Percentiles rank a stretch among this genome's conserved stretches.
Conservation (phyloP, 2,888 invertebrate species). For the Escarpia spicata region DNA sequence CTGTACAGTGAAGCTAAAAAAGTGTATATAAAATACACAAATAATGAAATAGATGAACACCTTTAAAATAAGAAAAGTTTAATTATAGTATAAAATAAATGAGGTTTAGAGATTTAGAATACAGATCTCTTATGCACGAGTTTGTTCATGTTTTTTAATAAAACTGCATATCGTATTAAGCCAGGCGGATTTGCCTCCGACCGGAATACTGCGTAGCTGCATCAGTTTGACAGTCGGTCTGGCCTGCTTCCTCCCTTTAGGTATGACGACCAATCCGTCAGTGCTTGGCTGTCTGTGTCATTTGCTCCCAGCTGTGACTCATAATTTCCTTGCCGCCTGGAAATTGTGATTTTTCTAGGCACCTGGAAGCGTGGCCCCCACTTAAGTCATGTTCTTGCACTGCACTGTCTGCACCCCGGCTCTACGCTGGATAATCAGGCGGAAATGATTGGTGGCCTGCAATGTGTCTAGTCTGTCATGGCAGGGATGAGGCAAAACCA, state of each 20-base stretch:
- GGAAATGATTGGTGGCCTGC: constrained; percentile 3
- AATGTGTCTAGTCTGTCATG: not conserved
- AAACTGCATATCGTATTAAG: not conserved
- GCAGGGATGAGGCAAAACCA: not conserved
- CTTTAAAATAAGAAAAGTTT: too few species aligned
- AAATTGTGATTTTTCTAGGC: not conserved
- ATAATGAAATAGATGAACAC: too few species aligned
- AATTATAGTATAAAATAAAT: too few species aligned
- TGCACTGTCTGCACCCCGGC: not conserved
- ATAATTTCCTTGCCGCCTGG: not conserved
- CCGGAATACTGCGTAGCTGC: not conserved
- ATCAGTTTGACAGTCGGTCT: not conserved
- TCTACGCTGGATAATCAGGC: not conserved
- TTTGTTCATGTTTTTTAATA: too few species aligned
- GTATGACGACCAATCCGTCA: not conserved
- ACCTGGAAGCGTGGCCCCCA: not conserved
- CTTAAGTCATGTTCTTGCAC: not conserved
- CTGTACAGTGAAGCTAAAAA: too few species aligned
- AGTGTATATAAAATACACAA: too few species aligned
- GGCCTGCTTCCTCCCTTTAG: not conserved
- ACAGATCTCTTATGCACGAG: too few species aligned
- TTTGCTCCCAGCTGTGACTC: not conserved
- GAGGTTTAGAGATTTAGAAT: too few species aligned
- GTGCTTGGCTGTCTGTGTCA: not conserved
- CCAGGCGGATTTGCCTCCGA: not conserved